Conservation (phyloP, 2,888 invertebrate genomes). For the Clusia tigrina region DNA sequence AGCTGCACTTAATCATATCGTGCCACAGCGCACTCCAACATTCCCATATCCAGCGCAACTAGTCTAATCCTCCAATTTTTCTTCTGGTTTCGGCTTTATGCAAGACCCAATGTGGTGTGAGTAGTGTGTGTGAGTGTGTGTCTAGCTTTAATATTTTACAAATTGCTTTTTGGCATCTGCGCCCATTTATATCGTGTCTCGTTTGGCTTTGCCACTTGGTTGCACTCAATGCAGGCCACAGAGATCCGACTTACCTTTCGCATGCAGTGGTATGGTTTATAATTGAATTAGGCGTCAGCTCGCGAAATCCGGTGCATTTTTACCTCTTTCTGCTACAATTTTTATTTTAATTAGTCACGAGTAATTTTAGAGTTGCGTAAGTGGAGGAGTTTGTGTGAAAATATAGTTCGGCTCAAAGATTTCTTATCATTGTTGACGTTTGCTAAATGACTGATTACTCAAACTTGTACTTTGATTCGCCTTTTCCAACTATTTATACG, state of each 20-base stretch:
- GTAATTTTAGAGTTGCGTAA: conserved; percentile 6
- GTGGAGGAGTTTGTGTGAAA: not conserved
- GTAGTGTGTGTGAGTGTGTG: not conserved
- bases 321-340: conserved; percentile 5
- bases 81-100: too few relatives aligned
- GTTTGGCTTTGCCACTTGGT: conserved; percentile 16
- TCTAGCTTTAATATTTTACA: conserved; percentile 14
- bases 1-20: conserved; percentile 30
- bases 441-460: too few relatives aligned
- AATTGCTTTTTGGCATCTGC: conserved; percentile 17
- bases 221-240: conserved; percentile 1
- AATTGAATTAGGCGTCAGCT: conserved; percentile 25
- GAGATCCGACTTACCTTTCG: not conserved
- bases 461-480: too few relatives aligned
- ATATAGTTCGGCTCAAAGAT: too few relatives aligned
- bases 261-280: not conserved
- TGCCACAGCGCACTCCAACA: not conserved
- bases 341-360: conserved; percentile 42
- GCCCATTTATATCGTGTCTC: conserved; percentile 29
- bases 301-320: conserved; percentile 7
- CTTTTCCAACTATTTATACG: too few relatives aligned
- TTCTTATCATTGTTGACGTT: too few relatives aligned
- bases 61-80: not conserved
- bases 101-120: too few relatives aligned
- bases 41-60: not conserved